Conservation (phyloP, 1,140 invertebrate species). For the Rhyzopertha dominica region DNA sequence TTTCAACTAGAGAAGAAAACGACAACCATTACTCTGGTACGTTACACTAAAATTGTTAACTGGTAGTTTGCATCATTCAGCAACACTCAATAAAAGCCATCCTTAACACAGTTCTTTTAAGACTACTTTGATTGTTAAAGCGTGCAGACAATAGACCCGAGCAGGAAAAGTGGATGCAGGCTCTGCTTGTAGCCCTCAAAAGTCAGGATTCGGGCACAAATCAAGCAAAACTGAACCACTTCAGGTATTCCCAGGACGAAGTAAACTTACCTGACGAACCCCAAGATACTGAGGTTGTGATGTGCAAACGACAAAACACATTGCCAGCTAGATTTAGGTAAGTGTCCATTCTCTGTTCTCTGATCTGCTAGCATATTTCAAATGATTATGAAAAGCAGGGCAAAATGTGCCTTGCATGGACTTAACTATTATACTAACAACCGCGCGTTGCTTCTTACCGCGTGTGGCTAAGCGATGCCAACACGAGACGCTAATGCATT, state of each 20-base stretch:
- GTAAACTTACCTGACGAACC: conserved; percentile 15
- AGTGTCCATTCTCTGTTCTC: no score
- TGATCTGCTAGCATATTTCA: no score
- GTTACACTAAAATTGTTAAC: conserved; percentile 19
- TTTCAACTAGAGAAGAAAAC: conserved; percentile 48
- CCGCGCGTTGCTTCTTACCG: no score
- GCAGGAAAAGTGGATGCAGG: conserved; percentile 48
- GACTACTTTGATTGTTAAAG: no score
- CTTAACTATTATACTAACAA: no score
- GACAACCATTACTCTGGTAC: conserved; percentile 49
- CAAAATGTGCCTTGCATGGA: no score
- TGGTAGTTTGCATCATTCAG: conserved; percentile 10
- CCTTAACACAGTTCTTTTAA: no score
- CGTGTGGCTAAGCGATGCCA: no score
- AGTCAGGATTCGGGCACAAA: conserved; percentile 24
- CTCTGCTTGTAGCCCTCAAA: conserved; percentile 42
- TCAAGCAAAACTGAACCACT: conserved; percentile 33
- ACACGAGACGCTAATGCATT: no score
- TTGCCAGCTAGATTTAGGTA: conserved; percentile 17
- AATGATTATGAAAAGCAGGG: no score
- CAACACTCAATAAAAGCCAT: neutral
- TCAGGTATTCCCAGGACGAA: conserved; percentile 42
- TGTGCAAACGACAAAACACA: conserved; percentile 22
- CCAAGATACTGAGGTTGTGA: neutral
- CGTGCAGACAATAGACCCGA: conserved; percentile 41